Base-by-base conservation (phyloP, 2,113 vertebrate species). In the Columbina picui region DNA sequence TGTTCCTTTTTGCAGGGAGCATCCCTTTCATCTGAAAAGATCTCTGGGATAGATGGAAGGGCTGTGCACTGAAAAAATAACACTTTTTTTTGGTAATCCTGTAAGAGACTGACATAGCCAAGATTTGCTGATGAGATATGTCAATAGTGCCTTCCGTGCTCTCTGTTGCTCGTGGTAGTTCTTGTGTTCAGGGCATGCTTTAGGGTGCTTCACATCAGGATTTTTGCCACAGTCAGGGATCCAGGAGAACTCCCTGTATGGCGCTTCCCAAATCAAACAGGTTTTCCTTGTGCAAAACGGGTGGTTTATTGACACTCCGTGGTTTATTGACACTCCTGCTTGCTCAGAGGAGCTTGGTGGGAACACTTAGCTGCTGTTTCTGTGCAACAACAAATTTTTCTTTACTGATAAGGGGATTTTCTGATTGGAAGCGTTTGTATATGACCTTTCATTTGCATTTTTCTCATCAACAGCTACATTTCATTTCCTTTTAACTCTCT, bases 361-460 rank as follows among this genome's bases (percentile, higher is more conserved):
- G 91, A 88, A 61, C 60, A 43, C 45, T 78, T 73, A 41, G 52
- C 77, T 89, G 55, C 89, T 95, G 80, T 96, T 95, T 79, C 89
- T 64, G 90, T 70, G 92, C 90, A 96, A 93, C 96, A 81, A 29
- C 43, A 20, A 64, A 14, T 92, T 92, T 77, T 74, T 90, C 67
- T 87, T 67, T 68, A 10, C n/a, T 68, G 39, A 16, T n/a, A n/a
- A n/a, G n/a, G 77, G 11, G 64, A 13, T 84, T 68, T 96, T 93
- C 64, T 87, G 73, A 41, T 87, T 84, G 78, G 64, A 80, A 89
- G 22, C 1, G 2, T 0, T 0, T 76, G 36, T 57, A 32, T 78
- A 39, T 74, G 92, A 71, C n/a, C 38, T 79, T 70, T 85, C 14
- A 63, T 87, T 90, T 93, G 45, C 60, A 27, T 84, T 47, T 83